Evolutionary conservation across 2,888 invertebrate species (phyloP).

Genomic region (Oligia strigilis): DNA sequence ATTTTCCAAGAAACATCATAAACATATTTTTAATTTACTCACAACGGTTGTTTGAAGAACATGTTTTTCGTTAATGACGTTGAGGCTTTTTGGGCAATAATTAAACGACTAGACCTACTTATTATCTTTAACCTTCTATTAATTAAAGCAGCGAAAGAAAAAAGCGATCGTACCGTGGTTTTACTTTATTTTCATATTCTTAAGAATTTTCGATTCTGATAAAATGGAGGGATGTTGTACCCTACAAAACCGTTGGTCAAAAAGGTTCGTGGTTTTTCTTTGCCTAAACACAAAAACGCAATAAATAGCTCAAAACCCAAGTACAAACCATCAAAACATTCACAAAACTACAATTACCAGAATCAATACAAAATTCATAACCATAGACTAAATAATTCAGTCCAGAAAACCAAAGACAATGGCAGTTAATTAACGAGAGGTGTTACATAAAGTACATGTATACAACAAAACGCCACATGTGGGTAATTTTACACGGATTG

Average conservation of each 20-base stretch:
- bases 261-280: neutral
- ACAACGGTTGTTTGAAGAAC: slow-evolving; percentile 30
- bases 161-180: neutral
- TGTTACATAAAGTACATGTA: slow-evolving; percentile 39
- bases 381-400: slow-evolving; percentile 18
- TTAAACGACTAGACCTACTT: neutral
- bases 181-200: neutral
- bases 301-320: neutral
- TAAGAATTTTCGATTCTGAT: neutral
- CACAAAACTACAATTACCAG: neutral
- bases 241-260: neutral
- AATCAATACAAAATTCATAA: slow-evolving; percentile 5
- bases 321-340: neutral
- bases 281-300: neutral
- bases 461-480: slow-evolving; percentile 35
- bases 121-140: neutral
- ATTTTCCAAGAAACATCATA: slow-evolving; percentile 17
- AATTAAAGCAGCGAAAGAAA: neutral
- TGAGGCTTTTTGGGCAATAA: slow-evolving; percentile 12
- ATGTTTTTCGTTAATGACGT: slow-evolving; percentile 42
- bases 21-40: slow-evolving; percentile 41
- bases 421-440: slow-evolving; percentile 43
- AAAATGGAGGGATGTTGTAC: neutral
- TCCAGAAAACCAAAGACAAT: slow-evolving; percentile 27
- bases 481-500: slow-evolving; percentile 55